Percentiles rank a stretch among this genome's conserved stretches.
phyloP scores from a whole-genome alignment of 1,140 invertebrate species.

The Cydia fagiglandana region DNA sequence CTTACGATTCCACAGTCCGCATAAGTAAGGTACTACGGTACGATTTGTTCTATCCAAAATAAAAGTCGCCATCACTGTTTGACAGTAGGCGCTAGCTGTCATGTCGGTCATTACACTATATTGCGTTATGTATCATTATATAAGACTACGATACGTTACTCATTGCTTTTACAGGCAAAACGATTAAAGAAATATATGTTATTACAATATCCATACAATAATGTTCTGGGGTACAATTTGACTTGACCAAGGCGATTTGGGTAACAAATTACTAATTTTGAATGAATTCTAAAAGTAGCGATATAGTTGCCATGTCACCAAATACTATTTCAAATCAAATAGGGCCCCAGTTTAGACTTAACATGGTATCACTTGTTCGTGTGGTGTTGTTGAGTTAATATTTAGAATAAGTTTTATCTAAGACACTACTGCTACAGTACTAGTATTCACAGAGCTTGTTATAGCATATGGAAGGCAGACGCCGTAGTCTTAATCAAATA shows the following conservation, averaged over 20 bases:
- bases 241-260: neutral
- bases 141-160: constrained; percentile 56
- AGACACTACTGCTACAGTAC: constrained; percentile 74
- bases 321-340: neutral
- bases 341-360: constrained; percentile 60
- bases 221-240: constrained; percentile 33
- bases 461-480: constrained; percentile 71
- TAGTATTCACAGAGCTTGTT: constrained; percentile 77
- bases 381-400: constrained; percentile 75
- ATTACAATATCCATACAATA: constrained; percentile 48
- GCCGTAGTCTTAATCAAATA: constrained; percentile 19
- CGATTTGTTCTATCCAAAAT: constrained; percentile 38
- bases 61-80: constrained; percentile 57
- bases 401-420: constrained; percentile 75
- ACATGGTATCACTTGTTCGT: constrained; percentile 74
- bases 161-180: constrained; percentile 68
- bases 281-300: neutral
- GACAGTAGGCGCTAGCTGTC: constrained; percentile 56
- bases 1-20: constrained; percentile 35
- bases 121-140: constrained; percentile 43
- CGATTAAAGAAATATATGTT: constrained; percentile 65
- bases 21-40: constrained; percentile 52
- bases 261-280: neutral
- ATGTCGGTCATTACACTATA: constrained; percentile 44
- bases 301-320: neutral